Evolutionary conservation across 1,140 invertebrate genomes (phyloP).

Genomic region (Drosophila ogumai): DNA sequence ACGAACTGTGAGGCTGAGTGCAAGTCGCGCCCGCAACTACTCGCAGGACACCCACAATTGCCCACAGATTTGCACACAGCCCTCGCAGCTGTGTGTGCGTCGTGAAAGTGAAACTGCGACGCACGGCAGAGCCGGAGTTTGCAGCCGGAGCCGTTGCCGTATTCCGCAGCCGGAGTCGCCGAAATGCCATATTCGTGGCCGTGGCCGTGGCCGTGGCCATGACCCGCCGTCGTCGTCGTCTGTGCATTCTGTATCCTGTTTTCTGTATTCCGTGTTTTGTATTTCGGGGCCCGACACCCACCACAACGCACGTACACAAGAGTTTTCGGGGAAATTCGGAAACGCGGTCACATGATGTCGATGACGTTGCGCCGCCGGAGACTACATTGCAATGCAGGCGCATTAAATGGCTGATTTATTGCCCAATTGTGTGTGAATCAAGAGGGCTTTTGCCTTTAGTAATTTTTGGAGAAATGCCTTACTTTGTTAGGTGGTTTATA

Average conservation of each 20-base stretch:
- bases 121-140: constrained; percentile 52
- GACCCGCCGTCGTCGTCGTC: constrained; percentile 58
- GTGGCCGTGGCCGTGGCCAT: constrained; percentile 69
- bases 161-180: constrained; percentile 54
- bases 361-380: constrained; percentile 42
- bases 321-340: constrained; percentile 61
- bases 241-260: constrained; percentile 32
- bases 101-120: constrained; percentile 75
- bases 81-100: constrained; percentile 27
- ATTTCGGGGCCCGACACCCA: constrained; percentile 52
- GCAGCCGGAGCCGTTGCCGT: constrained; percentile 38
- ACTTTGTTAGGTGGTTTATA: no score
- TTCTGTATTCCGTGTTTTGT: constrained; percentile 37
- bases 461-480: constrained; percentile 1
- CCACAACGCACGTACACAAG: constrained; percentile 35
- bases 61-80: constrained; percentile 24
- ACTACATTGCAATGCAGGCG: constrained; percentile 24
- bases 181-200: constrained; percentile 69
- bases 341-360: constrained; percentile 71
- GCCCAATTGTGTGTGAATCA: constrained; percentile 15
- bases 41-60: constrained; percentile 29
- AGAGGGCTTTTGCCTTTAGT: neutral
- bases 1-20: constrained; percentile 73
- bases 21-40: constrained; percentile 56
- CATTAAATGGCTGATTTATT: constrained; percentile 49